Evolutionary conservation across 2,113 vertebrate species (phyloP), one percentile per base, ranked within the genome.

Genomic region (Motacilla alba): DNA sequence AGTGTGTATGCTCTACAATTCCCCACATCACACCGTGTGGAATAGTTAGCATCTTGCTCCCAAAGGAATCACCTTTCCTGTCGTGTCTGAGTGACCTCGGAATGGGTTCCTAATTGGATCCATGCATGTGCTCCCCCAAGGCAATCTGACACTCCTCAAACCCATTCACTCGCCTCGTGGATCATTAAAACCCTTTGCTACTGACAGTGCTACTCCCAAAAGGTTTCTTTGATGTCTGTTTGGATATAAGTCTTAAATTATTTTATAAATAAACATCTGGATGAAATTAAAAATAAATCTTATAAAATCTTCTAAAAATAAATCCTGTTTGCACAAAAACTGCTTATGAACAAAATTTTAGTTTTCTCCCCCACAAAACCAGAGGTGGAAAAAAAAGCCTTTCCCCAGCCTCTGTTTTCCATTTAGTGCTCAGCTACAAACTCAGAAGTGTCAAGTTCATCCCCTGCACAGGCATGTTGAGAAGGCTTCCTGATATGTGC

Each of bases 181-280:
- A 95, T 95, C 92, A 93, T 72, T 92, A 83, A 92, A 96, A 53
- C n/a, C 37, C 88, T 83, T 92, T 79, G 79, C 94, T 95, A 95
- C 90, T 84, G 87, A 92, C 92, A 93, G 60, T 84, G 83, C 31
- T 87, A 66, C 76, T 96, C 94, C 92, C 90, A 94, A 82, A 92
- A 96, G 90, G 64, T 75, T 93, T 96, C 90, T 95, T 93, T 96
- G 88, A 96, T 95, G 88, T 90, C 85, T 88, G 31, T 90, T 95
- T 96, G 80, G 76, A 84, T 96, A 90, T 83, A 90, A 91, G 52
- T 75, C 68, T 74, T 87, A 78, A 68, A 78, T 93, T 93, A 89
- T 97, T 94, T 96, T 93, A 93, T 90, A 96, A 94, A 93, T 88
- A 95, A 95, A 83, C 96, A 96, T 96, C 94, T 97, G 93, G 85